phyloP scores from a whole-genome alignment of 2,888 invertebrate species.

The Epirrhoe tristata region DNA sequence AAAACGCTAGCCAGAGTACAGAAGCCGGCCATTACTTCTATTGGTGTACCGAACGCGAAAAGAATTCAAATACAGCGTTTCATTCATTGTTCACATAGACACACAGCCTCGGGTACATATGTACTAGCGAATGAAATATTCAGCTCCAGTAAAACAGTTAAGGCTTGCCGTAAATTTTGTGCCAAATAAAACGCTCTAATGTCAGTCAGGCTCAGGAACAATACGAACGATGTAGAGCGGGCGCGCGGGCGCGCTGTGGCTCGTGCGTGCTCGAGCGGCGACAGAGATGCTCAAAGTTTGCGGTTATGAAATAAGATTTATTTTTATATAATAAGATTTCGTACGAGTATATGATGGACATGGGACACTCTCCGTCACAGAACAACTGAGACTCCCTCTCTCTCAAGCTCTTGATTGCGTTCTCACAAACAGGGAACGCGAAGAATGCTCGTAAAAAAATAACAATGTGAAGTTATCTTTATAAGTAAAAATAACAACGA shows the following conservation, averaged over 20 bases:
- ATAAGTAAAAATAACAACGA: too few relatives aligned
- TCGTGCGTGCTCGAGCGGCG: constrained; percentile 30
- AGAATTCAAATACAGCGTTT: constrained; percentile 26
- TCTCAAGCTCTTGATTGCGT: too few relatives aligned
- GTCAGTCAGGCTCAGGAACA: constrained; percentile 39
- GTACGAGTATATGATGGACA: too few relatives aligned
- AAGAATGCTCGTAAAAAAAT: too few relatives aligned
- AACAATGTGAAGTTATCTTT: too few relatives aligned
- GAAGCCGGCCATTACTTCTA: background rate
- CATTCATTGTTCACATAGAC: constrained; percentile 20
- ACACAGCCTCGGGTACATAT: constrained; percentile 23
- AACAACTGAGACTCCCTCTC: too few relatives aligned
- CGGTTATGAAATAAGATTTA: too few relatives aligned
- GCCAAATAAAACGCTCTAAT: constrained; percentile 36
- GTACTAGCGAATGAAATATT: constrained; percentile 34
- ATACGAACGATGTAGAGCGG: constrained; percentile 19
- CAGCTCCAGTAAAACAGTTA: constrained; percentile 23
- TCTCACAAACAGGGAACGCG: too few relatives aligned
- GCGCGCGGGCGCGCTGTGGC: too few relatives aligned
- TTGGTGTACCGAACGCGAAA: constrained; percentile 11
- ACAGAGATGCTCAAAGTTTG: constrained; percentile 32
- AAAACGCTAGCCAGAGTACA: background rate
- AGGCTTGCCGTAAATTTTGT: constrained; percentile 21
- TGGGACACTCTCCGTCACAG: too few relatives aligned
- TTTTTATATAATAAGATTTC: too few relatives aligned